Conservation (phyloP, 2,888 invertebrate genomes). For the Melikaiella ostensackeni region DNA sequence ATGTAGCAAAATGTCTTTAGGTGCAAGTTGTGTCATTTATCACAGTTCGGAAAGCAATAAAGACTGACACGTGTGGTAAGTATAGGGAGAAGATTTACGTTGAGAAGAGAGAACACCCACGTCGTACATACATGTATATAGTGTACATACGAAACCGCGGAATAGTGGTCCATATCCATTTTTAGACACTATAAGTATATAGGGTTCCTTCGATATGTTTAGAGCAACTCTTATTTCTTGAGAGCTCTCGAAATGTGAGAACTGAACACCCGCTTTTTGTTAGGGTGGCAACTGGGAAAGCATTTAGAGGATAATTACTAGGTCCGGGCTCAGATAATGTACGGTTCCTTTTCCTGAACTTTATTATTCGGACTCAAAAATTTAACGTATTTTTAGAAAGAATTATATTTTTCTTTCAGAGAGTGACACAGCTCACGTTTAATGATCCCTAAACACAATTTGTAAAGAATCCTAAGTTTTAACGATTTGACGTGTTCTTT, state of each 20-base stretch:
- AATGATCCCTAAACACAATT: no score
- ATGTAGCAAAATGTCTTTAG: constrained; percentile 26
- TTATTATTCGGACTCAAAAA: not conserved
- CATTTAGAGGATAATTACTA: not conserved
- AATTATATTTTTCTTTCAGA: no score
- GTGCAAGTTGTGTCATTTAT: constrained; percentile 24
- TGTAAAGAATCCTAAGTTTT: no score
- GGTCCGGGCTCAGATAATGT: not conserved
- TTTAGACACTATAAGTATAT: not conserved
- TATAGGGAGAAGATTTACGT: constrained; percentile 24
- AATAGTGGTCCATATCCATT: constrained; percentile 4
- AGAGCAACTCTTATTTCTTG: not conserved
- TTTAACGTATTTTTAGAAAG: no score
- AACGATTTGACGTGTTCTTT: no score
- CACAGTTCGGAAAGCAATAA: constrained; percentile 35
- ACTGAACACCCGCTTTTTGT: not conserved
- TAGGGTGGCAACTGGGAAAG: not conserved
- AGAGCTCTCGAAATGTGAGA: not conserved
- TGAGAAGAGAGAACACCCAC: constrained; percentile 18
- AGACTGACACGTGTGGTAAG: constrained; percentile 32
- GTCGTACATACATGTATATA: not conserved
- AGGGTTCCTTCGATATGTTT: not conserved
- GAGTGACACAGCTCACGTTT: no score
- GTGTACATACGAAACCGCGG: not conserved
- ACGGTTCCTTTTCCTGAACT: not conserved